Conservation (phyloP, 2,797 vertebrate species). For the Gymnopithys bicolor region DNA sequence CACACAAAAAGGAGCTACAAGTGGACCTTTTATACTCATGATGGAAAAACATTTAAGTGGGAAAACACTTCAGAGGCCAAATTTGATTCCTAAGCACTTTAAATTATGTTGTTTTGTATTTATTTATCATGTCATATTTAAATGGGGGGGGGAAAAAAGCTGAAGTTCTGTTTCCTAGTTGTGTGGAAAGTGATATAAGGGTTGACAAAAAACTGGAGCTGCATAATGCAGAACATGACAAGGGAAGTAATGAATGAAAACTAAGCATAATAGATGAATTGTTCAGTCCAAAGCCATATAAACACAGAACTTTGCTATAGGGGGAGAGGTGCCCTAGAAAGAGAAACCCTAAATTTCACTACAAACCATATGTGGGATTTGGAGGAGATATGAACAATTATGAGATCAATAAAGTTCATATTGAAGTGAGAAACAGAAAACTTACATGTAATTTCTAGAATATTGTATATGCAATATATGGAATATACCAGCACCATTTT, state of each 20-base stretch:
- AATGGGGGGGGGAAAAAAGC: not conserved
- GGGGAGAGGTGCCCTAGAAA: not conserved
- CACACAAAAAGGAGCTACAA: not conserved
- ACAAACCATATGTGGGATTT: not conserved
- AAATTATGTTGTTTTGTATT: not conserved
- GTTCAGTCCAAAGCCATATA: not conserved
- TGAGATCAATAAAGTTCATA: not conserved
- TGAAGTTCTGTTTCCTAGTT: not conserved
- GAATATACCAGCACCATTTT: not conserved
- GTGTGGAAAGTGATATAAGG: not conserved
- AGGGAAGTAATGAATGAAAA: not conserved
- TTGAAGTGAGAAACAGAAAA: not conserved
- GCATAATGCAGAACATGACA: not conserved
- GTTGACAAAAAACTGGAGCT: not conserved
- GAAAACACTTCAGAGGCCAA: not conserved
- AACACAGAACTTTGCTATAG: not conserved
- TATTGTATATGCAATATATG: accelerated
- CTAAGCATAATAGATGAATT: not conserved
- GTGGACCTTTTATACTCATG: not conserved
- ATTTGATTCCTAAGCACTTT: not conserved
- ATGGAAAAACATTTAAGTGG: not conserved
- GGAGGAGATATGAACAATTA: not conserved
- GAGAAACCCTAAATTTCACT: not conserved
- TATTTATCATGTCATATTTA: not conserved
- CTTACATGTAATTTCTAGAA: not conserved